These are phyloP conservation scores for Ceryle rudis DNA, from an alignment of 2,797 vertebrate species.

Conservation along the genomic window DNA sequence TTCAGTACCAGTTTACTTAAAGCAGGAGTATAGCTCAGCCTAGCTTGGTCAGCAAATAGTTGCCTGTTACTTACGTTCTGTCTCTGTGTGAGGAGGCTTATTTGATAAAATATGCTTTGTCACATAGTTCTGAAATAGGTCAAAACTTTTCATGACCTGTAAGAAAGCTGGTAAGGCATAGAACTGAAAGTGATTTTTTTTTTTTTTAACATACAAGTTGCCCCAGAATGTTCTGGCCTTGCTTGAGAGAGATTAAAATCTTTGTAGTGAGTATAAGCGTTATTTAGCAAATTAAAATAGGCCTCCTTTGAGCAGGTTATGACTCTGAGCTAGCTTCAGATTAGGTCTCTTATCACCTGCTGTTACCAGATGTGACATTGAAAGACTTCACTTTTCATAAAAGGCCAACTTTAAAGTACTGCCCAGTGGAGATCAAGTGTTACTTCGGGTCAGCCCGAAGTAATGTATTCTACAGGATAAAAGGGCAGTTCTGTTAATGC, in stretches of 20 bases:
- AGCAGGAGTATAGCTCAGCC: not conserved
- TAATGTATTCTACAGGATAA: not conserved
- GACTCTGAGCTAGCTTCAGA: not conserved
- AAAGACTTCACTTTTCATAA: not conserved
- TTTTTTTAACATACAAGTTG: too few relatives aligned
- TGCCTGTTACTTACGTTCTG: not conserved
- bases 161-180: not conserved
- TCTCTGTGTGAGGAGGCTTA: not conserved
- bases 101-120: not conserved
- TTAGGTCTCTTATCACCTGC: not conserved
- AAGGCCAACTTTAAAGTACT: not conserved
- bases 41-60: not conserved
- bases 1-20: not conserved
- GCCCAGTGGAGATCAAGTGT: not conserved
- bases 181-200: rapidly evolving
- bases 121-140: not conserved
- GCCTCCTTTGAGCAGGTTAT: not conserved
- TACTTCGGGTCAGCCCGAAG: not conserved
- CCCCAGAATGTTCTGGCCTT: not conserved
- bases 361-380: not conserved
- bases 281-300: not conserved
- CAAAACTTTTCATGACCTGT: not conserved
- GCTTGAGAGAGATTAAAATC: not conserved
- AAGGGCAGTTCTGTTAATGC: not conserved
- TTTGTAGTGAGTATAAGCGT: not conserved